phyloP scores from a whole-genome alignment of 2,888 invertebrate genomes.

The Leptopilina drosophilae region DNA sequence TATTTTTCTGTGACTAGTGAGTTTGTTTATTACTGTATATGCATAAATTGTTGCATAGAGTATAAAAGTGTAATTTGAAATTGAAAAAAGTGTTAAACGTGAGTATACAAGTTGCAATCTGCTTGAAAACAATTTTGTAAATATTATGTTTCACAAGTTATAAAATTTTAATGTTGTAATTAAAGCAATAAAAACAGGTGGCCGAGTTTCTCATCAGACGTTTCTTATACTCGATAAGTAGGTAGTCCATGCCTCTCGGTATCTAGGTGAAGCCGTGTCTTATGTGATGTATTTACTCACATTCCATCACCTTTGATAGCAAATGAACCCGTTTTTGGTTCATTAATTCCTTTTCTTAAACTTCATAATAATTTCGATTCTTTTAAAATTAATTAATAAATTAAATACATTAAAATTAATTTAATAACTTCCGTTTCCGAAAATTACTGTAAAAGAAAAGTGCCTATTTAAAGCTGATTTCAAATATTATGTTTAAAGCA shows the following conservation, averaged over 20 bases:
- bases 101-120: constrained; percentile 1
- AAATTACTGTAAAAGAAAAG: too few relatives aligned
- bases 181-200: constrained; percentile 23
- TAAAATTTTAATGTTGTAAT: constrained; percentile 44
- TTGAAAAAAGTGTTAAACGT: neutral
- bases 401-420: neutral
- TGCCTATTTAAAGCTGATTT: too few relatives aligned
- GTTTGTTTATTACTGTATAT: too few relatives aligned
- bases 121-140: neutral
- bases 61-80: constrained; percentile 20
- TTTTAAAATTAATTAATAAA: neutral
- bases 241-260: neutral
- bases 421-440: neutral
- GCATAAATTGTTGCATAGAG: neutral
- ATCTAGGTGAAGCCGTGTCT: constrained; percentile 37
- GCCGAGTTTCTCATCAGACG: constrained; percentile 42
- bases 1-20: too few relatives aligned
- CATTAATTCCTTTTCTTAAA: neutral
- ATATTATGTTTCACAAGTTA: constrained; percentile 17
- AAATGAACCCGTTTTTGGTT: neutral
- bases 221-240: constrained; percentile 32
- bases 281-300: constrained; percentile 3
- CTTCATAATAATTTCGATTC: neutral
- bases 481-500: too few relatives aligned
- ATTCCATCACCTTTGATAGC: constrained; percentile 2